Conservation (phyloP, 2,888 invertebrate genomes). For the Plebejus melissa region DNA sequence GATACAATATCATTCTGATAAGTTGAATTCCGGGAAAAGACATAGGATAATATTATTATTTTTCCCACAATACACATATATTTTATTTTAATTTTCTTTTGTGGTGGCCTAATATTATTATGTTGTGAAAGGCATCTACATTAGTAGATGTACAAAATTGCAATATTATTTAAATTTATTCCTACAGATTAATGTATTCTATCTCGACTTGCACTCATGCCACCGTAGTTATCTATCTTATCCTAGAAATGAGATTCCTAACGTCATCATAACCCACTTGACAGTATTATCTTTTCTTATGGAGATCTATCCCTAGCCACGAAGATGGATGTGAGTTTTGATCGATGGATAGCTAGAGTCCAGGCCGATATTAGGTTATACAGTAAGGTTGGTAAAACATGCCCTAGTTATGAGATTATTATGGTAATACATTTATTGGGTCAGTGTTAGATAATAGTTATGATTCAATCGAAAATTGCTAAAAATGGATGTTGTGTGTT, state of each 20-base stretch:
- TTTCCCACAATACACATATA: too few species aligned
- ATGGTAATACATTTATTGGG: not conserved
- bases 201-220: not conserved
- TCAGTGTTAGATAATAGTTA: not conserved
- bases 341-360: not conserved
- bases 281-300: slow-evolving; percentile 5
- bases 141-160: too few species aligned
- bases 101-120: too few species aligned
- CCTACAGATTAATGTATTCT: not conserved
- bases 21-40: too few species aligned
- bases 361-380: not conserved
- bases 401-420: not conserved
- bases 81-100: too few species aligned
- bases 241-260: not conserved
- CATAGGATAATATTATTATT: too few species aligned
- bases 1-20: too few species aligned
- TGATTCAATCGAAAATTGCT: too few species aligned
- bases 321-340: not conserved
- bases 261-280: not conserved
- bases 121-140: too few species aligned
- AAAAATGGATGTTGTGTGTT: too few species aligned
- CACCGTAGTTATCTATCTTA: not conserved
- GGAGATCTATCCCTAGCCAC: not conserved
- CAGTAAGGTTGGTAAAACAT: not conserved
- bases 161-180: not conserved